A percentile compares a stretch with the other conserved stretches of the same genome.
Evolutionary conservation across 2,113 vertebrate species (phyloP).

Genomic region (Forbesichthys papilliferus): DNA sequence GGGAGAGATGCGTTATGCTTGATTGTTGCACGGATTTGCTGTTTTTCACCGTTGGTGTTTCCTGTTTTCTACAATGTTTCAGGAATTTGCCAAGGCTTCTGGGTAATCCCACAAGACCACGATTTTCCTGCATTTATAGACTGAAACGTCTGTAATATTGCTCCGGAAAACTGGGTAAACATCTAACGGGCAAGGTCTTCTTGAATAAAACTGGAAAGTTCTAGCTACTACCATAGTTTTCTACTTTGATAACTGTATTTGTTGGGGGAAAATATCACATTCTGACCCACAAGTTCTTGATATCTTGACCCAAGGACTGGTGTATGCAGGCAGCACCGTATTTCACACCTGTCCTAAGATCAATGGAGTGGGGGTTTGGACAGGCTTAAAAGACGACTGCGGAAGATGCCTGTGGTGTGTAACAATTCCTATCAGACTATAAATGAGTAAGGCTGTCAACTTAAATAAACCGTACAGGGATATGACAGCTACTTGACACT

Average conservation of each 20-base stretch:
- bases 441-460: background rate
- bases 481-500: background rate
- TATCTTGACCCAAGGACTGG: background rate
- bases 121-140: background rate
- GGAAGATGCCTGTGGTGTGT: background rate
- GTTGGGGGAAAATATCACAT: background rate
- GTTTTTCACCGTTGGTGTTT: conserved; percentile 45
- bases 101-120: conserved; percentile 25
- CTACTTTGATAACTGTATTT: background rate
- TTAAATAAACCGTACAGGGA: background rate
- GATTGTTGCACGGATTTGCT: conserved; percentile 39
- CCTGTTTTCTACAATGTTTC: conserved; percentile 52
- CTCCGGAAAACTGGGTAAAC: background rate
- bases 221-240: background rate
- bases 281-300: background rate
- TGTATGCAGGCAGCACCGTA: background rate
- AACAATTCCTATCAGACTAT: background rate
- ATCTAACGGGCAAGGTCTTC: background rate
- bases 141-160: conserved; percentile 9
- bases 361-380: background rate
- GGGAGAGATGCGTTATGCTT: conserved; percentile 30
- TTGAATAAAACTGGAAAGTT: background rate
- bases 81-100: conserved; percentile 36
- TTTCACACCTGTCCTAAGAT: background rate
- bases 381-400: background rate